A percentile compares a stretch with the other conserved stretches of the same genome.
phyloP scores from a whole-genome alignment of 2,797 vertebrate genomes.

The Hipposideros larvatus region DNA sequence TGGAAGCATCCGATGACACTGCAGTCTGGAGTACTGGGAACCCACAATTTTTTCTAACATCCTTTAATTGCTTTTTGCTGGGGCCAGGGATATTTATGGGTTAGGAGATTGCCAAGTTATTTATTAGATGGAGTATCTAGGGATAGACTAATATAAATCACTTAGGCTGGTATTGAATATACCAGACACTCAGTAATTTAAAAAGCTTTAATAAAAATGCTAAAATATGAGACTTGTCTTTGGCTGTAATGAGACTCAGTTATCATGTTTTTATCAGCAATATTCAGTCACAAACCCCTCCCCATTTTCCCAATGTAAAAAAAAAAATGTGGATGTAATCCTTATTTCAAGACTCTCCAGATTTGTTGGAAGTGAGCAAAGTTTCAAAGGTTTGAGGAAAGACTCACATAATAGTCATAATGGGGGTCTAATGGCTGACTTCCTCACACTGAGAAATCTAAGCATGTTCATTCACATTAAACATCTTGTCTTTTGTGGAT shows the following conservation, averaged over 20 bases:
- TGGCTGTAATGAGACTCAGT: slow-evolving; percentile 85
- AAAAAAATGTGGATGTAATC: slow-evolving; percentile 50
- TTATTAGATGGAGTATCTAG: slow-evolving; percentile 89
- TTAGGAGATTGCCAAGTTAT: slow-evolving; percentile 88
- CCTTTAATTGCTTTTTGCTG: slow-evolving; percentile 87
- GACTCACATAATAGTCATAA: not conserved
- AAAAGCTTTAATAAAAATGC: slow-evolving; percentile 90
- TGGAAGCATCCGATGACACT: slow-evolving; percentile 19
- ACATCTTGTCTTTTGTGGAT: not conserved
- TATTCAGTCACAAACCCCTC: slow-evolving; percentile 71
- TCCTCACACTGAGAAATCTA: not conserved
- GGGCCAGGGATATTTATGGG: slow-evolving; percentile 86
- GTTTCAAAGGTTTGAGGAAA: slow-evolving; percentile 28
- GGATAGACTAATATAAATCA: slow-evolving; percentile 90
- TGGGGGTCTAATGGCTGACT: not conserved
- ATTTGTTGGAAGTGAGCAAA: not conserved
- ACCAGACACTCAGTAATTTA: slow-evolving; percentile 89
- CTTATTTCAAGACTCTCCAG: not conserved
- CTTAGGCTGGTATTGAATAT: slow-evolving; percentile 86
- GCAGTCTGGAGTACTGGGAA: not conserved
- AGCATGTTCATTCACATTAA: not conserved
- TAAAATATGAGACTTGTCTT: slow-evolving; percentile 88
- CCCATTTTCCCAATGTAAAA: slow-evolving; percentile 50
- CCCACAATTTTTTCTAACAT: not conserved
- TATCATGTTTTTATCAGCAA: slow-evolving; percentile 85